Evolutionary conservation across 1,140 invertebrate species (phyloP), one percentile per base, ranked within the genome.

Genomic region (Anoplophora glabripennis): DNA sequence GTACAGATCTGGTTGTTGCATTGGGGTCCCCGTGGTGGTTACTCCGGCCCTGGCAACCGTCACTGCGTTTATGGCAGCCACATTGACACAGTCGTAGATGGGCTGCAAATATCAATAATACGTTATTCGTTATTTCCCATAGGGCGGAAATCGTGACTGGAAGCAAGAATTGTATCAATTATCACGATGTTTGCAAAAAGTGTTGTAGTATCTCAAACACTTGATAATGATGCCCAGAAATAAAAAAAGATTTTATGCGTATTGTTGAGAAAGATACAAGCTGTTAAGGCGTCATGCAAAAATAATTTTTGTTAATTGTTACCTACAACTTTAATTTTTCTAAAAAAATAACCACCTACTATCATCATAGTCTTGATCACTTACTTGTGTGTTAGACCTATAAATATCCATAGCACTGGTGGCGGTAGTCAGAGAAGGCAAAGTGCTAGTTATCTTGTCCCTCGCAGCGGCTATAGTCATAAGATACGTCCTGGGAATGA

Each of bases 401-500:
- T 75, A 74, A 38, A 73, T 63, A 64, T 74, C 72, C 59, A 73
- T 59, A 9, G 64, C 61, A 56, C 71, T 72, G 10, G 65, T 69
- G 10, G 64, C 61, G 18, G 67, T 66, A 33, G 57, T 58, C 4
- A 79, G 65, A 36, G 78, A 79, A 1, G 78, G 80, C 38, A 81
- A 57, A 0, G 77, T 78, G 58, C 74, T 80, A 8, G 75, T 78
- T 53, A 80, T 75, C 56, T 79, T 76, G 46, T 81, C 78, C 17
- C 78, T 72, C n/a, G 79, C 78, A 21, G 80, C 78, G 3, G 80
- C 78, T 2, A 80, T 71, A 0, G 83, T 80, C 66, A 86, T 84
- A 48, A 83, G 70, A 53, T 84, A 84, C 0, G 83, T 80, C 53
- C 84, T 78, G 0, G 84, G 84, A 58, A 86, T 79, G 51, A 84